Percentiles rank a stretch among this genome's conserved stretches.
phyloP scores from a whole-genome alignment of 2,797 vertebrate genomes.

The Falco cherrug region DNA sequence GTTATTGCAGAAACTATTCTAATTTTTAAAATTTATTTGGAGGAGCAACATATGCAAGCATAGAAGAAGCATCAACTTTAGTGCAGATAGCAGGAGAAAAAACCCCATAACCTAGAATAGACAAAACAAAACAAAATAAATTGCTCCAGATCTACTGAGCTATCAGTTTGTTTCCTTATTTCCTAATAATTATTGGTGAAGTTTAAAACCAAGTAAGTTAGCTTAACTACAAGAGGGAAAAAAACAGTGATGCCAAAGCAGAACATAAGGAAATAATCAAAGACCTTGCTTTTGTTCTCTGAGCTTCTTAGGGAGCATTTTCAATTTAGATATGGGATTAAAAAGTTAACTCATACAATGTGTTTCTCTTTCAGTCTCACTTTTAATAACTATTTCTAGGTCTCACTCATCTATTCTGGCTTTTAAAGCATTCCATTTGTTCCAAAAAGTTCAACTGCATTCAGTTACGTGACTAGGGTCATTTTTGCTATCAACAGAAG shows the following conservation, averaged over 20 bases:
- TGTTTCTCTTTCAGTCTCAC: neutral
- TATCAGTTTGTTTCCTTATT: neutral
- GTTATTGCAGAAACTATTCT: neutral
- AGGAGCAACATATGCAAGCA: neutral
- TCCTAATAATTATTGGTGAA: neutral
- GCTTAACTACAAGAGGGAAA: neutral
- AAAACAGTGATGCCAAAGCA: neutral
- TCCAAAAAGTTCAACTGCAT: neutral
- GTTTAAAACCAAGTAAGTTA: neutral
- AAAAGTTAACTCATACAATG: neutral
- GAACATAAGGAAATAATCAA: neutral
- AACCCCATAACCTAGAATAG: accelerated
- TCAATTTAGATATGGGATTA: neutral
- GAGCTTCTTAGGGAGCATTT: neutral
- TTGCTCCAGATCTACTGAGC: neutral
- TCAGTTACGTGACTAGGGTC: neutral
- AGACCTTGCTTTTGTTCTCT: neutral
- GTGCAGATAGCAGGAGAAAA: neutral
- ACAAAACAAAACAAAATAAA: neutral
- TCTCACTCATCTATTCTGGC: neutral
- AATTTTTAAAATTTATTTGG: neutral
- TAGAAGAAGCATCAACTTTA: neutral
- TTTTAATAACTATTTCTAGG: neutral
- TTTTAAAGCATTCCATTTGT: neutral
- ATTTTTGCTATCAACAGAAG: neutral